Evolutionary conservation across 2,113 vertebrate species (phyloP).

Genomic region (Mus spicilegus): DNA sequence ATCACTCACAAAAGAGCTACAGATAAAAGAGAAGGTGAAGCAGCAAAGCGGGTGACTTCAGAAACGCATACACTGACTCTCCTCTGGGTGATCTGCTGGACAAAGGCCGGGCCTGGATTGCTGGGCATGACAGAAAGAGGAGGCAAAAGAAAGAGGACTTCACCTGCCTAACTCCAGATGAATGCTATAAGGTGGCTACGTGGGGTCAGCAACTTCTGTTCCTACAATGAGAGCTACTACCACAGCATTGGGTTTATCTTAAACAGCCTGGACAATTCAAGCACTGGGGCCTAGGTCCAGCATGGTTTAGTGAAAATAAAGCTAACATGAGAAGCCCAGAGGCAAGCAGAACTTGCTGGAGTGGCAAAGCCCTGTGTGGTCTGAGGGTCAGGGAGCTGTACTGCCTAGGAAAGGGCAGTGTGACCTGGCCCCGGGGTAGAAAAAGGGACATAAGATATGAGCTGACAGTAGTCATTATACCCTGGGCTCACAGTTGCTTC

Average conservation of each 20-base stretch:
- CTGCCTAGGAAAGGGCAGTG: not conserved
- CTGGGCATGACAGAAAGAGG: accelerated
- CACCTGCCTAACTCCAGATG: not conserved
- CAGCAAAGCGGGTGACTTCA: not conserved
- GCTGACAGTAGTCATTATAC: not conserved
- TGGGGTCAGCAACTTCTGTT: not conserved
- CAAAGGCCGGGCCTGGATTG: accelerated
- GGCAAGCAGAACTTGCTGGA: conserved; percentile 56
- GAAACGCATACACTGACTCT: not conserved
- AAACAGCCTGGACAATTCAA: conserved; percentile 57
- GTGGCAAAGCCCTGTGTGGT: not conserved
- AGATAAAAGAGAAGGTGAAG: not conserved
- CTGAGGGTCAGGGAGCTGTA: conserved; percentile 46
- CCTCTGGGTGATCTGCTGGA: not conserved
- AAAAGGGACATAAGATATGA: not conserved
- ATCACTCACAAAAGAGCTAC: not conserved
- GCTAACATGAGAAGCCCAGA: conserved; percentile 66
- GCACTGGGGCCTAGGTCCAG: conserved; percentile 21
- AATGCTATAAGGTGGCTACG: not conserved
- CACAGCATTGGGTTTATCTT: not conserved
- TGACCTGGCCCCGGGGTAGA: conserved; percentile 48
- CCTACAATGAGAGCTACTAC: not conserved
- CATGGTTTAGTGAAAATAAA: conserved; percentile 67
- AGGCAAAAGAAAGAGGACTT: not conserved
- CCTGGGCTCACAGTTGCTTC: conserved; percentile 1